These are phyloP conservation scores for Thymelicus lineola DNA, from an alignment of 2,888 invertebrate genomes.

Conservation along the genomic window DNA sequence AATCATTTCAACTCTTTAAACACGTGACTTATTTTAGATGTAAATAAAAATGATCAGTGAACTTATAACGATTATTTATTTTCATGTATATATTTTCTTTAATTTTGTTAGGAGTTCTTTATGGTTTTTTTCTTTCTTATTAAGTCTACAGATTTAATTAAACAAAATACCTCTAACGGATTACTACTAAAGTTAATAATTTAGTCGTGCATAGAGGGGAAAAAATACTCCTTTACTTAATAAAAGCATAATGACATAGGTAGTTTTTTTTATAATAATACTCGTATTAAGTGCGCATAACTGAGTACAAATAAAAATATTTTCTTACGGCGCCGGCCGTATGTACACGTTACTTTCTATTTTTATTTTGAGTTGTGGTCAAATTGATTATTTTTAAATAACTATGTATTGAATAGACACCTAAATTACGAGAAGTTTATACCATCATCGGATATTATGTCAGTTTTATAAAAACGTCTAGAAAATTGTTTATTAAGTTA, in stretches of 20 bases:
- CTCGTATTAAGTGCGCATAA: neutral
- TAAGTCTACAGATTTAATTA: too few species aligned
- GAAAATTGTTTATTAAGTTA: conserved; percentile 1
- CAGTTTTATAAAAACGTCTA: neutral
- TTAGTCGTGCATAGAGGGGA: too few species aligned
- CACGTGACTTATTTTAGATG: neutral
- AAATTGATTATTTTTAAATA: conserved; percentile 4
- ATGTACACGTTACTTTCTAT: neutral
- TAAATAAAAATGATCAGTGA: neutral
- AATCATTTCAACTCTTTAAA: conserved; percentile 11
- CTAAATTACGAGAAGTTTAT: neutral
- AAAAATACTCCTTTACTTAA: too few species aligned
- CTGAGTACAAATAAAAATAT: conserved; percentile 1
- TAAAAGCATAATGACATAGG: too few species aligned
- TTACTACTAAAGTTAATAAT: too few species aligned
- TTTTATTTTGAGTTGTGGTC: neutral
- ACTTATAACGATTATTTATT: too few species aligned
- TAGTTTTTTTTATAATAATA: too few species aligned
- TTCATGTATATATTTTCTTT: too few species aligned
- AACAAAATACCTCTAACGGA: too few species aligned
- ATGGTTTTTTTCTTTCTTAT: too few species aligned
- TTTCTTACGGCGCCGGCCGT: neutral
- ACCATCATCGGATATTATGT: neutral
- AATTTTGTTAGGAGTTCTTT: too few species aligned
- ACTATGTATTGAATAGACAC: neutral